Conservation (phyloP, 1,140 invertebrate species). For the Phthorimaea operculella region DNA sequence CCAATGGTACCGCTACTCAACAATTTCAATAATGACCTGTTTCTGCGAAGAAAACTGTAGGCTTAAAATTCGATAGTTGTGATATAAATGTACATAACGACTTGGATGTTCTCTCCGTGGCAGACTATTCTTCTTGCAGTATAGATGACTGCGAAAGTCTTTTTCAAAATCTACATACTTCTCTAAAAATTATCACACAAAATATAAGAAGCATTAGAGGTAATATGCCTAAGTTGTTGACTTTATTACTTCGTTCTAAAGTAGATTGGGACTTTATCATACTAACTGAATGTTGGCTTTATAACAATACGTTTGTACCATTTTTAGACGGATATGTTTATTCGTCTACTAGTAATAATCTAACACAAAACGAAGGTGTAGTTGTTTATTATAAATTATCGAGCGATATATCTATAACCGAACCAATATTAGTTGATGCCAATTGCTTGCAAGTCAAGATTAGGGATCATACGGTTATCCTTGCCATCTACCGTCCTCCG, state of each 20-base stretch:
- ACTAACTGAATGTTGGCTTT: conserved; percentile 16
- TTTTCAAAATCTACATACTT: not conserved
- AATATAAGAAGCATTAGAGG: conserved; percentile 15
- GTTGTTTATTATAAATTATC: not conserved
- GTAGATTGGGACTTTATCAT: conserved; percentile 13
- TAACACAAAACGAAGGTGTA: not conserved
- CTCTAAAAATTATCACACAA: not conserved
- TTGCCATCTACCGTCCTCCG: not conserved
- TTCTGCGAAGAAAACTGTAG: not conserved
- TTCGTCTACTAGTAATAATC: not conserved
- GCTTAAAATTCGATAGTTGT: not conserved
- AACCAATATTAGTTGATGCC: not conserved
- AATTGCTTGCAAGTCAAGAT: not conserved
- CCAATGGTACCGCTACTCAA: not conserved
- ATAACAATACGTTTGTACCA: not conserved
- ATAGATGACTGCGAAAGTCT: not conserved
- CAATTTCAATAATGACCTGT: not conserved
- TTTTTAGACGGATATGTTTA: not conserved
- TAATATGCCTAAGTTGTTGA: conserved; percentile 8
- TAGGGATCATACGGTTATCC: not conserved
- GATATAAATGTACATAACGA: not conserved
- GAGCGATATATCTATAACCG: not conserved
- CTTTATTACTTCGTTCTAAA: conserved; percentile 7
- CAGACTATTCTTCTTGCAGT: not conserved
- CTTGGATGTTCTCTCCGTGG: not conserved